Conservation (phyloP, 2,113 vertebrate genomes). For the Sapajus apella region DNA sequence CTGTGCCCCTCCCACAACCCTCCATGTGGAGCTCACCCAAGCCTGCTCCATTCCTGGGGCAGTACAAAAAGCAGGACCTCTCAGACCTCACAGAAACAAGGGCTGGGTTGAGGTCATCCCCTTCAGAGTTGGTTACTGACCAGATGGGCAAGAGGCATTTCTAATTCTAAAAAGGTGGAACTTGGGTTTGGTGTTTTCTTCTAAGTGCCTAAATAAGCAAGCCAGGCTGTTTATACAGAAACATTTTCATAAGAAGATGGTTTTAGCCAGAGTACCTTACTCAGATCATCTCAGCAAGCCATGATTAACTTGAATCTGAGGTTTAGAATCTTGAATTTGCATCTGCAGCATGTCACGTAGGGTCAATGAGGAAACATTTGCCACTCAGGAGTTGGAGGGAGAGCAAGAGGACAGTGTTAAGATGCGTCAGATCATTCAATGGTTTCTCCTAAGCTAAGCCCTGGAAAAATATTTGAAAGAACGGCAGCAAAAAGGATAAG, state of each 20-base stretch:
- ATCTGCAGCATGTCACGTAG: neutral
- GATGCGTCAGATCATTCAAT: neutral
- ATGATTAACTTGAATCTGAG: neutral
- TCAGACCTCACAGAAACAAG: neutral
- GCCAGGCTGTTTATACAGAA: neutral
- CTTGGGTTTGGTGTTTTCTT: slow-evolving; percentile 29
- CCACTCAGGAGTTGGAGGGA: neutral
- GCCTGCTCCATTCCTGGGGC: neutral
- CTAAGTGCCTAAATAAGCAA: slow-evolving; percentile 70
- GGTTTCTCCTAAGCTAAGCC: neutral
- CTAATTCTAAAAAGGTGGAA: neutral
- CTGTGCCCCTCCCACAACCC: neutral
- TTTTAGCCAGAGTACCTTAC: neutral
- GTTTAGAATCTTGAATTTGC: neutral
- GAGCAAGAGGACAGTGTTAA: neutral
- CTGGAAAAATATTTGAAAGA: neutral
- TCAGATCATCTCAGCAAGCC: neutral
- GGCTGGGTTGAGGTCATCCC: neutral
- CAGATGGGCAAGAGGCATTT: neutral
- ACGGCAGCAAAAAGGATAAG: neutral
- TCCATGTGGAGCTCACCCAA: neutral
- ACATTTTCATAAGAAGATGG: neutral
- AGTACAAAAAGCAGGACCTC: neutral
- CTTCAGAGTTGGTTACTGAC: neutral
- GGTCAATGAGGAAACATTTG: neutral